A percentile compares a stretch with the other conserved stretches of the same genome.
Conservation (phyloP, 37 sponge, comb jelly and placozoan species). For the Hexactinellida sp. region DNA sequence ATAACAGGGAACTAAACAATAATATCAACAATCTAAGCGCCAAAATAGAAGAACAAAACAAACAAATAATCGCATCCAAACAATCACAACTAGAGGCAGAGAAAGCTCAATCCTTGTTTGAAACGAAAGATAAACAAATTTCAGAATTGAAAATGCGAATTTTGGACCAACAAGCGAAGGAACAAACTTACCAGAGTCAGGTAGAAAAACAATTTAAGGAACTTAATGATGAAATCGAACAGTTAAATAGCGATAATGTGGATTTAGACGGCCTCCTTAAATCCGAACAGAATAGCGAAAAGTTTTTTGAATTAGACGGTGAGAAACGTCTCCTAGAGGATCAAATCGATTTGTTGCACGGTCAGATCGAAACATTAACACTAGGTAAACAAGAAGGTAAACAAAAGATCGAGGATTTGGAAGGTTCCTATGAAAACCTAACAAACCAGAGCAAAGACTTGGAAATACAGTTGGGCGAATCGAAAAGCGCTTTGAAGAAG, state of each 20-base stretch:
- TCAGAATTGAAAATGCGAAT: neutral
- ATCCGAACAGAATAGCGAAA: too few species aligned
- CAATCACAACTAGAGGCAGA: neutral
- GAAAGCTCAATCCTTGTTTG: too few species aligned
- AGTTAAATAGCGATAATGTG: neutral
- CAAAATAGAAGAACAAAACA: neutral
- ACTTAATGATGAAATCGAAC: neutral
- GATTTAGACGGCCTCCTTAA: neutral
- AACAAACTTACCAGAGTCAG: neutral
- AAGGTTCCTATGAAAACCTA: neutral
- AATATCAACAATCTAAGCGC: too few species aligned
- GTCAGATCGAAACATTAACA: neutral
- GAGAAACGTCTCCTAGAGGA: neutral
- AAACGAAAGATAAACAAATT: neutral
- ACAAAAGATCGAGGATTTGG: neutral
- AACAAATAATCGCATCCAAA: neutral
- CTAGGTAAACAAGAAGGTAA: neutral
- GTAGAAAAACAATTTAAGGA: neutral
- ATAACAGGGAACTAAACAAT: too few species aligned
- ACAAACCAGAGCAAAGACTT: neutral
- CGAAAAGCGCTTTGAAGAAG: neutral
- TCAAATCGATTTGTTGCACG: neutral
- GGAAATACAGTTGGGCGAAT: neutral
- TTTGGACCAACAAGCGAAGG: neutral
- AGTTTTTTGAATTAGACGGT: too few species aligned